phyloP scores from a whole-genome alignment of 2,888 invertebrate genomes.

The Suillia variegata region DNA sequence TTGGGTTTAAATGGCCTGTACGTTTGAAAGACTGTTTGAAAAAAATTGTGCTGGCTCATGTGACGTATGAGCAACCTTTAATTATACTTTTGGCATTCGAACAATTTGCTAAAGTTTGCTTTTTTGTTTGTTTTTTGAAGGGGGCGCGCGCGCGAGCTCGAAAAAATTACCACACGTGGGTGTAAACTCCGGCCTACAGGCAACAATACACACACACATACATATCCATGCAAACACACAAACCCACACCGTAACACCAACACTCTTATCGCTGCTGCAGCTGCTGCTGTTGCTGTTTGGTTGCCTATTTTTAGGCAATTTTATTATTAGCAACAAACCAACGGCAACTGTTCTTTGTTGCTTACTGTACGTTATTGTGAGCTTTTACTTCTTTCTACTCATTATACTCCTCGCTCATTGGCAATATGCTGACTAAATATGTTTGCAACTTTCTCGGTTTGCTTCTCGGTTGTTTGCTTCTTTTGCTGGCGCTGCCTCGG shows the following conservation, averaged over 20 bases:
- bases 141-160: no score
- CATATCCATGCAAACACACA: no score
- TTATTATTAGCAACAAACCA: slow-evolving; percentile 3
- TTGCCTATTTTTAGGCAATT: slow-evolving; percentile 14
- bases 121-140: no score
- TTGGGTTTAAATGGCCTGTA: no score
- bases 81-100: slow-evolving; percentile 7
- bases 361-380: neutral
- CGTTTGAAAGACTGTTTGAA: no score
- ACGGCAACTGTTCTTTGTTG: neutral
- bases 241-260: no score
- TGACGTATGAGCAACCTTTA: slow-evolving; percentile 9
- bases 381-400: neutral
- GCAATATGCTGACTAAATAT: neutral
- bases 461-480: no score
- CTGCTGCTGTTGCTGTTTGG: neutral
- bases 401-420: neutral
- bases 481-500: no score
- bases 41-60: neutral
- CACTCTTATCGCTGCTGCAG: neutral
- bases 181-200: no score
- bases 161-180: no score
- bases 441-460: neutral
- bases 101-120: neutral
- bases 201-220: no score